Base-by-base conservation (phyloP, 1,140 invertebrate species). In the Drosophila lini region DNA sequence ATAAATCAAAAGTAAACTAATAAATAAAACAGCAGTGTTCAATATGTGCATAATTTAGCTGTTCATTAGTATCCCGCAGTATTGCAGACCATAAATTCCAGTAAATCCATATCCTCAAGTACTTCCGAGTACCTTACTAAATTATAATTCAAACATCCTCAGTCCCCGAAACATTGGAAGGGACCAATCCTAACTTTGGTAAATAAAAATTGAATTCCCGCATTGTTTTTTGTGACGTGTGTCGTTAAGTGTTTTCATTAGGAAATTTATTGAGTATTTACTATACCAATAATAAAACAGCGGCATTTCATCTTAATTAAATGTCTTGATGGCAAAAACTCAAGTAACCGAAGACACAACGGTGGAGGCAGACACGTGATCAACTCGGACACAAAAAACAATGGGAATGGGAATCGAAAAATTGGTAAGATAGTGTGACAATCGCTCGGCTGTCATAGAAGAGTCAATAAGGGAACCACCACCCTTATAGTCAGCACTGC, bases 391-490 rank as follows among this genome's bases (percentile, higher is more conserved):
- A 89, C 9, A 74, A 88, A 88, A 55, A 89, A 83, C 83, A 80
- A 79, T 89, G 84, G 67, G 53, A 71, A 19, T 84, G 68, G 59
- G 25, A 28, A 28, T 28, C 25, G 25, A 28, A 71, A 58, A 67
- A 75, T 75, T 78, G 69, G 69, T 71, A 70, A 78, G 74, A 78
- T 63, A 78, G 58, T 78, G 74, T 64, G 75, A 79, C 59, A 78
- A 71, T 73, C 41, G 75, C 25, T 32, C 44, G 56, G 44, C 50
- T 77, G 74, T 77, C 74, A 68, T 48, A 77, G 64, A 41, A 73
- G 55, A 73, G 75, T 78, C 75, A 78, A 79, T 73, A 78, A 45
- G 53, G 58, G 34, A 71, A 36, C 50, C 61, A 76, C 61, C 70
- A 67, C 36, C 44, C 36, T 15, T n/a, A 42, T 15, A 13, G 34